A percentile compares a stretch with the other conserved stretches of the same genome.
These are phyloP conservation scores for Stomatorhinus ivindoensis DNA, from an alignment of 2,113 vertebrate species.

Conservation along the genomic window DNA sequence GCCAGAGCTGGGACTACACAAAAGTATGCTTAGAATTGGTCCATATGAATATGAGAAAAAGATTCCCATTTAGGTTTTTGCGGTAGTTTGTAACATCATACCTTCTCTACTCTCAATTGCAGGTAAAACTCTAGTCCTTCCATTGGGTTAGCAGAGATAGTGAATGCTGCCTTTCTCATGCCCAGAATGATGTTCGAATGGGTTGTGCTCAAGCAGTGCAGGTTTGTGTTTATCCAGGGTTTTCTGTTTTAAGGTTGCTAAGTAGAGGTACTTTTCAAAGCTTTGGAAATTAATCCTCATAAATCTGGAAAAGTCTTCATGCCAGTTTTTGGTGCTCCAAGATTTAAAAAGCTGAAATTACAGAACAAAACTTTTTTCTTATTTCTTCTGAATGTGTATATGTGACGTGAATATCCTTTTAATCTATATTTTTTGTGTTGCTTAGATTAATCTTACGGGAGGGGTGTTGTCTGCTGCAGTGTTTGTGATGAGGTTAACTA, in stretches of 20 bases:
- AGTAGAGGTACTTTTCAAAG: background rate
- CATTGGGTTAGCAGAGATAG: background rate
- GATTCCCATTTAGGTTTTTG: background rate
- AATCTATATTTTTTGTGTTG: conserved; percentile 49
- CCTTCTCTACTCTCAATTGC: background rate
- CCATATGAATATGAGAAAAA: background rate
- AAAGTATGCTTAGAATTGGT: background rate
- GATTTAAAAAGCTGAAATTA: background rate
- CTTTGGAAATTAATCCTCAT: background rate
- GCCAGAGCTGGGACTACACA: background rate
- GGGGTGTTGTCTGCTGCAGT: background rate
- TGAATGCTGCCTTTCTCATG: background rate
- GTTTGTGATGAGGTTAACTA: background rate
- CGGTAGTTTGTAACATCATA: background rate
- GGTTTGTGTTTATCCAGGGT: background rate
- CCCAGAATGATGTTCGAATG: background rate
- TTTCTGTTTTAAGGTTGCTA: background rate
- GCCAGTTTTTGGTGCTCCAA: background rate
- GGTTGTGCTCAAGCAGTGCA: background rate
- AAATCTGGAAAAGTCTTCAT: background rate
- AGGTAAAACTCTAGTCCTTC: background rate
- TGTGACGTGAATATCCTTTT: conserved; percentile 43
- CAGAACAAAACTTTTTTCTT: conserved; percentile 33
- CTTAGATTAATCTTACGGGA: conserved; percentile 18
- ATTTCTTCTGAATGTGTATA: conserved; percentile 45